Evolutionary conservation across 2,797 vertebrate genomes (phyloP).

Genomic region (Poecilia velifera): DNA sequence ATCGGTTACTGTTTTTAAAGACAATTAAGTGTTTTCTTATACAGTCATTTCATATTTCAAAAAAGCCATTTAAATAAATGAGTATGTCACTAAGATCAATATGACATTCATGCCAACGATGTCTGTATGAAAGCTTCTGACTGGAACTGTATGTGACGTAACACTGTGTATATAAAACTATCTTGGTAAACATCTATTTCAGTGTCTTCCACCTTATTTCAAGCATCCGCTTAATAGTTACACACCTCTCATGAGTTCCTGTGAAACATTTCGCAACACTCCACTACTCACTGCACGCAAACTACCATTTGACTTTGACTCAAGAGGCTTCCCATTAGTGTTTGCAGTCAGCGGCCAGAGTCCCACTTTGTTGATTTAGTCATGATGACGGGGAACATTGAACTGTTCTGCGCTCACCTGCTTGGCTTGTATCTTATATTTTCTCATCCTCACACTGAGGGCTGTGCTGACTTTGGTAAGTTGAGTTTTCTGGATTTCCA

Average conservation of each 20-base stretch:
- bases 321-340: background rate
- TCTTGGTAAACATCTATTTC: conserved; percentile 17
- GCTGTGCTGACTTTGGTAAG: conserved; percentile 46
- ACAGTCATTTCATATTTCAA: background rate
- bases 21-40: background rate
- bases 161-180: conserved; percentile 60
- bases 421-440: conserved; percentile 30
- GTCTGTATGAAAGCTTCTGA: background rate
- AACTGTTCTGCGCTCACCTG: conserved; percentile 6
- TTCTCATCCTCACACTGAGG: conserved; percentile 5
- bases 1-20: background rate
- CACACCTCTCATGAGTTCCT: background rate
- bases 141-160: conserved; percentile 24
- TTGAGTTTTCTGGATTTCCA: background rate
- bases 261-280: conserved; percentile 5
- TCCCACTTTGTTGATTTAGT: background rate
- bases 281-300: background rate
- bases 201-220: background rate
- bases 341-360: too few species aligned
- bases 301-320: background rate
- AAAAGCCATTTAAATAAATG: background rate
- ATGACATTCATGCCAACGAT: background rate
- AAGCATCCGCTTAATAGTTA: background rate
- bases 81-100: background rate
- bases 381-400: conserved; percentile 11